Evolutionary conservation across 2,797 vertebrate genomes (phyloP), one percentile per base, ranked within the genome.

Genomic region (Dendrocincla fuliginosa): DNA sequence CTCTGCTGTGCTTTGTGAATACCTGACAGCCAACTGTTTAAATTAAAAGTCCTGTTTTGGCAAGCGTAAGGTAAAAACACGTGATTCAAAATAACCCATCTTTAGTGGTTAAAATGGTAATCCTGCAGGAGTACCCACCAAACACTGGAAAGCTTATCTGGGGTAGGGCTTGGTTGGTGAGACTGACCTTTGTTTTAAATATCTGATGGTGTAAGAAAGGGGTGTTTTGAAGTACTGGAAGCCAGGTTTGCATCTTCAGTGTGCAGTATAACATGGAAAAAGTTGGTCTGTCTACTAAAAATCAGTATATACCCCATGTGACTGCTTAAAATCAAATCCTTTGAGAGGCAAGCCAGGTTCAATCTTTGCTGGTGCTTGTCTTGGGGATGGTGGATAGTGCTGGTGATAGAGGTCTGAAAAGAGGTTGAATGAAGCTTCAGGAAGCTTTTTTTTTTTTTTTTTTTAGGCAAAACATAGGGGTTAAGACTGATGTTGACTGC

Each of bases 21-120:
- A 89, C 91, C 91, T 95, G 76, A 84, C 73, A 95, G 82, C 60
- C 87, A 92, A 37, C 76, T 94, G 69, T 91, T 96, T 84, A 91
- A 95, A 84, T 19, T 35, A 35, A 35, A 88, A 65, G 32, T 17
- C 73, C 53, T 86, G 33, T 84, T 94, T 95, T 75, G 27, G 49
- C 80, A 89, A 78, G 57, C 12, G 2, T 27, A 75, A 93, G 87
- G 57, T 90, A 71, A 87, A 87, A 64, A 1, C 64, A 71, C 87
- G 49, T 55, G 50, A 78, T 90, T 88, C 75, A 67, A 73, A 71
- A 60, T 46, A 81, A 76, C 25, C 24, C 8, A 77, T 89, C 33
- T 42, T 71, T 70, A 25, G 53, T 55, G 60, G 85, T 68, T 70
- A 78, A 57, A 94, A n/a, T 16, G 9, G 39, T 4, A 52, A 39